phyloP scores from a whole-genome alignment of 2,888 invertebrate species.

The Ferdinandea cuprea region DNA sequence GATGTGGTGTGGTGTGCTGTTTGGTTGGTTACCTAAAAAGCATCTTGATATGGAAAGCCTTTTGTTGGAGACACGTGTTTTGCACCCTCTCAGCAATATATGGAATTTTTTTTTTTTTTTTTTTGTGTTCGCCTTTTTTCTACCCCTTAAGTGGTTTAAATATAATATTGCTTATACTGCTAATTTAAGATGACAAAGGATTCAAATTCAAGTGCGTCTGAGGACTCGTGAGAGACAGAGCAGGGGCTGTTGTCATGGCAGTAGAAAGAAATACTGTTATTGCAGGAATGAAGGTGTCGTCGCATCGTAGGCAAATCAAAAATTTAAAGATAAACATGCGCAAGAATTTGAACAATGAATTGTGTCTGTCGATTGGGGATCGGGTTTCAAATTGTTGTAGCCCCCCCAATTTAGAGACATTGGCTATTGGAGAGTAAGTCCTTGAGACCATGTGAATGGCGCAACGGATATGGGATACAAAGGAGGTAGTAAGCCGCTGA shows the following conservation, averaged over 20 bases:
- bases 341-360: not conserved
- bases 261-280: not conserved
- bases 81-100: constrained; percentile 51
- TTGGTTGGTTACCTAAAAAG: constrained; percentile 41
- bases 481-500: no score
- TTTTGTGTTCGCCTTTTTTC: constrained; percentile 40
- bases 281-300: not conserved
- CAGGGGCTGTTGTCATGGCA: not conserved
- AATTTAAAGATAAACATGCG: not conserved
- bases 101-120: no score
- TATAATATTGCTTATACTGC: constrained; percentile 67
- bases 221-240: constrained; percentile 38
- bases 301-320: not conserved
- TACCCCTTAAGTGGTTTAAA: constrained; percentile 66
- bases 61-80: constrained; percentile 72
- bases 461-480: no score
- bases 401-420: no score
- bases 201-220: constrained; percentile 62
- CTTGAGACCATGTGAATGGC: no score
- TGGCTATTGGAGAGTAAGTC: no score
- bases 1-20: no score
- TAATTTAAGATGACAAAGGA: constrained; percentile 69
- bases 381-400: not conserved
- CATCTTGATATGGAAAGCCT: constrained; percentile 62
- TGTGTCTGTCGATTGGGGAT: not conserved